Evolutionary conservation across 1,140 invertebrate species (phyloP).

Genomic region (Acromyrmex charruanus): DNA sequence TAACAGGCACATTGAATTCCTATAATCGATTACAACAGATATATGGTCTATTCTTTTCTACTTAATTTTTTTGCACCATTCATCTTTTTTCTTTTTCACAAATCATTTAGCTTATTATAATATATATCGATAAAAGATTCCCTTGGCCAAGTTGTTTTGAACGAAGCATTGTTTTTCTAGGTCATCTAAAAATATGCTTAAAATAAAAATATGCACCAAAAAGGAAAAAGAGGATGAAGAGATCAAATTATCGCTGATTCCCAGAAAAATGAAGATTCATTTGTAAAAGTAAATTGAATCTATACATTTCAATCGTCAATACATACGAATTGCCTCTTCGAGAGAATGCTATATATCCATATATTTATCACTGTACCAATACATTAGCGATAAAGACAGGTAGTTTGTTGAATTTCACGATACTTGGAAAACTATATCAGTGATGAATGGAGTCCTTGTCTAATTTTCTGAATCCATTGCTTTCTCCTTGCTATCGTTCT

Average conservation of each 20-base stretch:
- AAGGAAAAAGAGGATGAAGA: neutral
- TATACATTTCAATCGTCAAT: neutral
- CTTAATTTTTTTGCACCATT: too few species aligned
- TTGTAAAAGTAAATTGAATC: neutral
- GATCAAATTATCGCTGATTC: slow-evolving; percentile 27
- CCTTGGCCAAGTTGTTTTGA: neutral
- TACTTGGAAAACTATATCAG: slow-evolving; percentile 4
- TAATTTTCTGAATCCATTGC: slow-evolving; percentile 79
- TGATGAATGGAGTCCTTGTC: neutral
- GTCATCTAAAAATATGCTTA: neutral
- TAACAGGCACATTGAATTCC: too few species aligned
- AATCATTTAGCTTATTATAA: too few species aligned
- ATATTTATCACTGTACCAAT: slow-evolving; percentile 60
- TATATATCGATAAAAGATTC: neutral
- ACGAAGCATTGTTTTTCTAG: neutral
- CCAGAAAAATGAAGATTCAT: slow-evolving; percentile 22
- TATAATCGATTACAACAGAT: too few species aligned
- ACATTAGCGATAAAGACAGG: slow-evolving; percentile 44
- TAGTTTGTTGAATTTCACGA: slow-evolving; percentile 61
- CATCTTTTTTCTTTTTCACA: too few species aligned
- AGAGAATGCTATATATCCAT: slow-evolving; percentile 35
- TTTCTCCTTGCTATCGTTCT: slow-evolving; percentile 84
- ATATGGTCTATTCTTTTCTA: too few species aligned
- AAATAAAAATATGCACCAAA: neutral
- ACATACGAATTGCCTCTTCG: neutral